Percentiles rank a stretch among this genome's conserved stretches.
Evolutionary conservation across 1,140 invertebrate genomes (phyloP).

Genomic region (Temnothorax longispinosus): DNA sequence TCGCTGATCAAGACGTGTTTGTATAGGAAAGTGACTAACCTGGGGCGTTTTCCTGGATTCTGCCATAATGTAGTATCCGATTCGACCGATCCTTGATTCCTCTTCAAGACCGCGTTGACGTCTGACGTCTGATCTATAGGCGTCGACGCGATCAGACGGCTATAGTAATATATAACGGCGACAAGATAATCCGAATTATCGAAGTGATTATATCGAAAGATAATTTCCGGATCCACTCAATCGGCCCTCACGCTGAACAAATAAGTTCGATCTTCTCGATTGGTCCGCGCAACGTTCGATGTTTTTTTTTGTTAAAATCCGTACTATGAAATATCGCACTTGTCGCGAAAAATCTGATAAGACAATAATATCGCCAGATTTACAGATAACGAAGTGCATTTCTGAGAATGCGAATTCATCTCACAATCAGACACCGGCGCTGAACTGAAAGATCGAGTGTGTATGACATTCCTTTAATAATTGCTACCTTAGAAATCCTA

Average conservation of each 20-base stretch:
- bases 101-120: background rate
- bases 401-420: background rate
- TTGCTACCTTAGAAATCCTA: background rate
- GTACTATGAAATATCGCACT: background rate
- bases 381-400: background rate
- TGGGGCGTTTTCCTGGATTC: background rate
- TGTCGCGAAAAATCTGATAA: slow-evolving; percentile 26
- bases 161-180: slow-evolving; percentile 1
- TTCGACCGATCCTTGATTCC: background rate
- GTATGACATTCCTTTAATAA: background rate
- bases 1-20: background rate
- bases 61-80: background rate
- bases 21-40: background rate
- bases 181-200: slow-evolving; percentile 51
- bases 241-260: background rate
- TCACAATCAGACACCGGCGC: background rate
- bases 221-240: slow-evolving; percentile 32
- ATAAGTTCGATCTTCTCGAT: slow-evolving; percentile 14
- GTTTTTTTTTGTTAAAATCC: background rate
- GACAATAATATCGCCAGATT: background rate
- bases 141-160: background rate
- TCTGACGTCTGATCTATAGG: background rate
- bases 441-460: background rate
- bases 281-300: background rate
- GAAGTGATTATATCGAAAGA: slow-evolving; percentile 59